A percentile compares a stretch with the other conserved stretches of the same genome.
These are phyloP conservation scores for Turritopsis rubra DNA, from an alignment of 30 jellyfish, hydroid and myxozoan species.

Conservation along the genomic window DNA sequence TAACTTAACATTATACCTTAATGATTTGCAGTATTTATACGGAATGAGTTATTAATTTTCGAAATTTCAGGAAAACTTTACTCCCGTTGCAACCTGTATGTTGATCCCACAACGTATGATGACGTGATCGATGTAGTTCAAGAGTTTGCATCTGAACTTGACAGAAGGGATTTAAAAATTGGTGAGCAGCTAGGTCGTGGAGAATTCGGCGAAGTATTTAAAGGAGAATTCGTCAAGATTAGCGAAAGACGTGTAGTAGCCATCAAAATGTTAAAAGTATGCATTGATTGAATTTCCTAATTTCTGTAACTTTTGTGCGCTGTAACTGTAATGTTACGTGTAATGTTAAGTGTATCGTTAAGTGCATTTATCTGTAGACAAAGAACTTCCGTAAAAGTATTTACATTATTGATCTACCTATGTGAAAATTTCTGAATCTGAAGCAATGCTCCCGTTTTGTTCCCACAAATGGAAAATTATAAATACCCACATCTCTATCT, in stretches of 20 bases:
- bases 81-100: slow-evolving; percentile 43
- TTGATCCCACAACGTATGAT: slow-evolving; percentile 82
- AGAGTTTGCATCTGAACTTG: slow-evolving; percentile 78
- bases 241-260: slow-evolving; percentile 59
- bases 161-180: slow-evolving; percentile 52
- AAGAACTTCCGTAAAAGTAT: too few species aligned
- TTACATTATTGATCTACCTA: too few species aligned
- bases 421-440: too few species aligned
- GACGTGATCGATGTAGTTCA: slow-evolving; percentile 84
- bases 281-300: too few species aligned
- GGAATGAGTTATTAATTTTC: neutral
- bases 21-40: neutral
- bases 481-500: too few species aligned
- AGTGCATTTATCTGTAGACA: too few species aligned
- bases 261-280: slow-evolving; percentile 71
- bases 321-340: too few species aligned
- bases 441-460: too few species aligned
- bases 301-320: neutral
- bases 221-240: slow-evolving; percentile 47
- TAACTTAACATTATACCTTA: too few species aligned
- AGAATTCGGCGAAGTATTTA: slow-evolving; percentile 92
- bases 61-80: neutral
- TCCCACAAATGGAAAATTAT: too few species aligned
- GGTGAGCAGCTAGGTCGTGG: slow-evolving; percentile 85
- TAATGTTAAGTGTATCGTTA: too few species aligned